Percentiles rank a stretch among this genome's conserved stretches.
Conservation (phyloP, 2,888 invertebrate species). For the Barypeithes pellucidus region DNA sequence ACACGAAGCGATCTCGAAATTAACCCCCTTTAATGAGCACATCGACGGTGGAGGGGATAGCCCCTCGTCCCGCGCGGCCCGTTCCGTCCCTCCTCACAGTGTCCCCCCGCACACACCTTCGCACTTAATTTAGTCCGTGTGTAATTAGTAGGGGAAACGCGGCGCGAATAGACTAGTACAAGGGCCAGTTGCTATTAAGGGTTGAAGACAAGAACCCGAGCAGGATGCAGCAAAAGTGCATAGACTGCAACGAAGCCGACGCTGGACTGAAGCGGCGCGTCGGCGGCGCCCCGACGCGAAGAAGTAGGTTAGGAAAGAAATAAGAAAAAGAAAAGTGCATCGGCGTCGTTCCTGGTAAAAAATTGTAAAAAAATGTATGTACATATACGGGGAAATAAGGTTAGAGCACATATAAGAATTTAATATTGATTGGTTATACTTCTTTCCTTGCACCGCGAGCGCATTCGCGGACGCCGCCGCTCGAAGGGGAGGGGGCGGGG, state of each 20-base stretch:
- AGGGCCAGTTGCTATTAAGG: constrained; percentile 47
- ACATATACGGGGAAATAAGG: constrained; percentile 71
- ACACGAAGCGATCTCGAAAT: constrained; percentile 58
- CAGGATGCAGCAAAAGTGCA: constrained; percentile 63
- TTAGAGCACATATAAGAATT: constrained; percentile 68
- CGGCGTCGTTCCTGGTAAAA: constrained; percentile 62
- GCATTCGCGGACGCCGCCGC: constrained; percentile 53
- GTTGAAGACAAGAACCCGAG: constrained; percentile 45
- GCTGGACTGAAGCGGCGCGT: constrained; percentile 61
- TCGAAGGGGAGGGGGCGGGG: constrained; percentile 51
- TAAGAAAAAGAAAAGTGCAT: constrained; percentile 68
- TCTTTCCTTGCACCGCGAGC: constrained; percentile 64
- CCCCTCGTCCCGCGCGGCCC: constrained; percentile 55
- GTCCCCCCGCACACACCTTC: constrained; percentile 55
- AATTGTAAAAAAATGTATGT: constrained; percentile 70
- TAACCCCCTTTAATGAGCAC: constrained; percentile 60
- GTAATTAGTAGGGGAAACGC: constrained; percentile 52
- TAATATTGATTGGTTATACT: constrained; percentile 71
- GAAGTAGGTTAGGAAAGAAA: constrained; percentile 71
- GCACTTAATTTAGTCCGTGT: constrained; percentile 61
- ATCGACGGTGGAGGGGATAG: constrained; percentile 55
- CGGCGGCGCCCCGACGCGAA: constrained; percentile 68
- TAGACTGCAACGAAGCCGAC: constrained; percentile 65
- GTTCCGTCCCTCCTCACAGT: constrained; percentile 54
- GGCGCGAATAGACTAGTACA: constrained; percentile 45